These are phyloP conservation scores for Choristoneura fumiferana DNA, from an alignment of 1,140 invertebrate genomes.

Conservation along the genomic window DNA sequence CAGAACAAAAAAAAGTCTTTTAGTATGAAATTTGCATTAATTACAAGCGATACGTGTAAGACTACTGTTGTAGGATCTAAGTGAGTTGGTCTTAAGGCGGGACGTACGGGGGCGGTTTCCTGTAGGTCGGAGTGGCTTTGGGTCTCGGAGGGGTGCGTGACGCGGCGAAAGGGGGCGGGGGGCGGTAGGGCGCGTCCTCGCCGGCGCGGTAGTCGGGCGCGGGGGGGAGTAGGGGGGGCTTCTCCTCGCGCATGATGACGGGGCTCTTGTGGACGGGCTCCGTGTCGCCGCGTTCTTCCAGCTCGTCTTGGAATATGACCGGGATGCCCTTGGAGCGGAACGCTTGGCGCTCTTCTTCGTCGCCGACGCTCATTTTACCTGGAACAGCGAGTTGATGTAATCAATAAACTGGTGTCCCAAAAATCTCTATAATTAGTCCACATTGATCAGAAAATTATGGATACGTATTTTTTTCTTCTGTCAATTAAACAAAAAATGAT, in stretches of 20 bases:
- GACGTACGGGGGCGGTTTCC: slow-evolving; percentile 94
- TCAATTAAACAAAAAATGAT: too few relatives aligned
- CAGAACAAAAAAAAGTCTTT: not conserved
- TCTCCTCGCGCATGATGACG: slow-evolving; percentile 95
- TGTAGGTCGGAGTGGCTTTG: slow-evolving; percentile 91
- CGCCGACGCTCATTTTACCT: slow-evolving; percentile 80
- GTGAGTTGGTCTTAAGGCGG: slow-evolving; percentile 90
- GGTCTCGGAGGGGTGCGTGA: slow-evolving; percentile 84
- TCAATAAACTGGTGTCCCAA: too few relatives aligned
- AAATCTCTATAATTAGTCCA: too few relatives aligned
- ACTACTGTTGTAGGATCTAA: not conserved
- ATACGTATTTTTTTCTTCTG: too few relatives aligned
- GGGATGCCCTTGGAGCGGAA: slow-evolving; percentile 95
- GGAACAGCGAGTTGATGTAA: slow-evolving; percentile 16
- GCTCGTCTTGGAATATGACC: slow-evolving; percentile 96
- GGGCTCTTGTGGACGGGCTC: slow-evolving; percentile 93
- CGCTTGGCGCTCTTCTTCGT: slow-evolving; percentile 88
- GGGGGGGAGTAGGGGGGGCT: slow-evolving; percentile 89
- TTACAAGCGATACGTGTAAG: not conserved
- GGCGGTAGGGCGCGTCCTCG: slow-evolving; percentile 83
- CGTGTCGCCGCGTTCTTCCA: slow-evolving; percentile 89
- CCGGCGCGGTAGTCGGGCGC: slow-evolving; percentile 79
- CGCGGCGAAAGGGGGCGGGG: slow-evolving; percentile 89
- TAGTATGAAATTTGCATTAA: not conserved
- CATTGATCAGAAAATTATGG: too few relatives aligned